A percentile compares a stretch with the other conserved stretches of the same genome.
These are phyloP conservation scores for Philotrypesis tridentata DNA, from an alignment of 1,140 invertebrate genomes.

Conservation along the genomic window DNA sequence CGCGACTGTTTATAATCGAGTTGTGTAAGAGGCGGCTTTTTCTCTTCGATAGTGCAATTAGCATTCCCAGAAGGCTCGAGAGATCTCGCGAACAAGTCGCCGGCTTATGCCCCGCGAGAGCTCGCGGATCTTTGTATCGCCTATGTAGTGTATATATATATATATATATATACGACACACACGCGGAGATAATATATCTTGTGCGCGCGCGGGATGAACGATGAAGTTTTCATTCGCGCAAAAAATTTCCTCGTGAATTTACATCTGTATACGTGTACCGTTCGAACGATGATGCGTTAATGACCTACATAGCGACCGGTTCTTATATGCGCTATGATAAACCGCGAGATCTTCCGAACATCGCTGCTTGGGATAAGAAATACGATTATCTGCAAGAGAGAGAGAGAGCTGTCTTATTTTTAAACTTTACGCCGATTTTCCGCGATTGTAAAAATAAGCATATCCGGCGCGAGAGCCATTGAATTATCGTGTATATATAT, in stretches of 20 bases:
- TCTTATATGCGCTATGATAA: neutral
- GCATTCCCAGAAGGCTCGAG: neutral
- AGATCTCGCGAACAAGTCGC: neutral
- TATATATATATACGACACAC: no score
- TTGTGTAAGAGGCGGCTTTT: slow-evolving; percentile 11
- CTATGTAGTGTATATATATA: no score
- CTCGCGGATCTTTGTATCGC: neutral
- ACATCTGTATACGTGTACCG: neutral
- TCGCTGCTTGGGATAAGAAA: no score
- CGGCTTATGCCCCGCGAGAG: no score
- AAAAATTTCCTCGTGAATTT: neutral
- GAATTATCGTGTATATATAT: no score
- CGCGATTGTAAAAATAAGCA: slow-evolving; percentile 58
- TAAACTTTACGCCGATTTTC: neutral
- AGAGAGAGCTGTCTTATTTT: no score
- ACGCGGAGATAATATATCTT: neutral
- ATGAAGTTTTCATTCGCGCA: neutral
- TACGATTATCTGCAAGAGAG: no score
- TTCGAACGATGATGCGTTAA: neutral
- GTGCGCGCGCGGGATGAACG: neutral
- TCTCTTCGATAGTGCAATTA: neutral
- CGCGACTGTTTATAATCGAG: neutral
- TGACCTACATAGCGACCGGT: slow-evolving; percentile 7
- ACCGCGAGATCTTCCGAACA: no score
- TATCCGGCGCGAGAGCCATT: no score